A percentile compares a stretch with the other conserved stretches of the same genome.
phyloP scores from a whole-genome alignment of 1,140 invertebrate genomes.

The Cydia pomonella region DNA sequence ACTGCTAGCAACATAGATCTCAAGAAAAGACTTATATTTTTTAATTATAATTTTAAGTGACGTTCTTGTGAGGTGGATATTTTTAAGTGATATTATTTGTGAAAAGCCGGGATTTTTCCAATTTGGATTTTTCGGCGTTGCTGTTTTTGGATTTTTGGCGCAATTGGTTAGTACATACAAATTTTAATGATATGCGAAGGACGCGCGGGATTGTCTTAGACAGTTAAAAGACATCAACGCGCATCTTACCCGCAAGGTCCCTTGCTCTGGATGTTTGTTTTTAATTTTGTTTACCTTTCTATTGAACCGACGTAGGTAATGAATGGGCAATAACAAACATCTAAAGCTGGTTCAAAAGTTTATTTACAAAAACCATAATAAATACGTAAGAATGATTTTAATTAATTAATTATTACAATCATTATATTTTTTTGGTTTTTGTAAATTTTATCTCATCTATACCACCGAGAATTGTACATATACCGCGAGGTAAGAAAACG shows the following conservation, averaged over 20 bases:
- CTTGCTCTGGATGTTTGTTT: neutral
- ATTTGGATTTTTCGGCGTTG: slow-evolving; percentile 61
- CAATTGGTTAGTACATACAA: slow-evolving; percentile 44
- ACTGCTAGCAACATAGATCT: slow-evolving; percentile 78
- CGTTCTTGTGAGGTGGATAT: slow-evolving; percentile 66
- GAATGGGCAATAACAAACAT: neutral
- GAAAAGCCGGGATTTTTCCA: slow-evolving; percentile 63
- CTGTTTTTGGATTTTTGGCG: slow-evolving; percentile 46
- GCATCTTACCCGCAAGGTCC: slow-evolving; percentile 43
- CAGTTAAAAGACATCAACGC: slow-evolving; percentile 76
- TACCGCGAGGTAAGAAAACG: neutral
- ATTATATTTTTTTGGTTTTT: neutral
- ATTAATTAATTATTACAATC: too few relatives aligned
- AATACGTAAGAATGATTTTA: too few relatives aligned
- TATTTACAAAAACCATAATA: neutral
- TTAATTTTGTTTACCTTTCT: neutral
- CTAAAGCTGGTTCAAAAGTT: neutral
- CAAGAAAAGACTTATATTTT: slow-evolving; percentile 76
- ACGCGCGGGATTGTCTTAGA: slow-evolving; percentile 45
- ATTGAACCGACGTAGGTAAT: neutral
- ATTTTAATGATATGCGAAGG: slow-evolving; percentile 43
- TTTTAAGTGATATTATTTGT: slow-evolving; percentile 58
- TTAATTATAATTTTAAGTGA: slow-evolving; percentile 72
- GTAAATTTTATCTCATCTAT: neutral
- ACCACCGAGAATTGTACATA: neutral